Base-by-base conservation (phyloP, 2,797 vertebrate species). In the Rallus crepitans region DNA sequence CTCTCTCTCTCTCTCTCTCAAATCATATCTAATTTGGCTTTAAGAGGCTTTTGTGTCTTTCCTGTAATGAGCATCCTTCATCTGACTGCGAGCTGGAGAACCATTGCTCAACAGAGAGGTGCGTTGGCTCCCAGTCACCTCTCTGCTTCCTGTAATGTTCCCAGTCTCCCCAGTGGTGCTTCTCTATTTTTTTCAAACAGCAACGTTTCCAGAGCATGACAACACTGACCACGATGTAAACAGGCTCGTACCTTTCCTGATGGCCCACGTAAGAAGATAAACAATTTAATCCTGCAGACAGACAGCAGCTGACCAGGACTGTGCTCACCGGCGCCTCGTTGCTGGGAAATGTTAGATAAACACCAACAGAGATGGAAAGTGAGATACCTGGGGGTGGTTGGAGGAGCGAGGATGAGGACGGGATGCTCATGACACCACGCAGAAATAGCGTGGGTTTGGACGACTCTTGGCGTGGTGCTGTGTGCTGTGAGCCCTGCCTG, bases 261-360 rank as follows among this genome's bases (percentile, higher is more conserved):
- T 85, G 81, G 25, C 15, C 48, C 24, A 20, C 1, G 0, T 35
- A 61, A 63, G 48, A 89, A 78, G 90, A 90, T 64, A 95, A 96
- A 94, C 73, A 90, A 61, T 33, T 89, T 78, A 69, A 89, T 95
- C 63, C 69, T 78, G 48, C 56, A 87, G 66, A 89, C n/a, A 82
- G 76, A 75, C 53, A 75, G 12, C 56, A 79, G 61, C 27, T 15
- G 12, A 65, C 33, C 31, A 24, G 78, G 56, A 70, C 11, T 40
- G 31, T 2, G 2, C 53, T 80, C 4, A 5, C 27, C 48, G 35
- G 13, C 21, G 78, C 45, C 48, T 63, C 55, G 2, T 33, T 68
- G 42, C 78, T 90, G 73, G 82, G 91, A 96, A 89, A 59, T 33
- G 60, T 64, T 68, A 25, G 20, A 25, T 52, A 66, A 87, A 92